Percentiles rank a stretch among this genome's conserved stretches.
These are phyloP conservation scores for Genyomyrus donnyi DNA, from an alignment of 2,113 vertebrate genomes.

Conservation along the genomic window DNA sequence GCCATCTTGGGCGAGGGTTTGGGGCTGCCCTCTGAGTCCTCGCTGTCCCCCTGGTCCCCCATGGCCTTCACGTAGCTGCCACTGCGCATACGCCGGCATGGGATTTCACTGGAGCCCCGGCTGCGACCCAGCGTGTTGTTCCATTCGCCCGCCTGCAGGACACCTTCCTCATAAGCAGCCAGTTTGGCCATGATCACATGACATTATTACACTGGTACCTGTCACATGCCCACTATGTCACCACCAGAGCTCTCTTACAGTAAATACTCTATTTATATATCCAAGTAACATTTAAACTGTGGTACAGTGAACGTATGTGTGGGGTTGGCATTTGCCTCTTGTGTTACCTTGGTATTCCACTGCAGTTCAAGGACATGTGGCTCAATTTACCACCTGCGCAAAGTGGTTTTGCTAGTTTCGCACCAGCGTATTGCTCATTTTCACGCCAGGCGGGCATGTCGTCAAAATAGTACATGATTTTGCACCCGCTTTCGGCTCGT, in stretches of 20 bases:
- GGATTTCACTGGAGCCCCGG: conserved; percentile 79
- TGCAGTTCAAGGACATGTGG: not conserved
- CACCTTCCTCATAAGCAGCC: not conserved
- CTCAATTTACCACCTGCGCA: too few species aligned
- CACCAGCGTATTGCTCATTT: too few species aligned
- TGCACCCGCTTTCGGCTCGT: too few species aligned
- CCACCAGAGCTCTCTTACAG: not conserved
- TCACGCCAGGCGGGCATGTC: too few species aligned
- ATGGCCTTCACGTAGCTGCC: conserved; percentile 99
- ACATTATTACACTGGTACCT: not conserved
- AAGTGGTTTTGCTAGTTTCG: too few species aligned
- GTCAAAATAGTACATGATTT: too few species aligned
- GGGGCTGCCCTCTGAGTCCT: conserved; percentile 89
- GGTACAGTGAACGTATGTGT: not conserved
- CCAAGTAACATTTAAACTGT: not conserved
- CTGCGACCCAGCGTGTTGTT: conserved; percentile 72
- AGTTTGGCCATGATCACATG: not conserved
- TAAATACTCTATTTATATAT: not conserved
- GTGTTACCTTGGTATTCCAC: not conserved
- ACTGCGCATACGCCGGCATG: conserved; percentile 93
- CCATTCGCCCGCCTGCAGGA: conserved; percentile 85
- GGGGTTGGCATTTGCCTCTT: not conserved
- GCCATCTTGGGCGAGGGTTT: conserved; percentile 95
- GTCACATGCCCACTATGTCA: not conserved
- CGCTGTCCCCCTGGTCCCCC: conserved; percentile 90